These are phyloP conservation scores for Antennarius maculatus DNA, from an alignment of 2,797 vertebrate species.

Conservation along the genomic window DNA sequence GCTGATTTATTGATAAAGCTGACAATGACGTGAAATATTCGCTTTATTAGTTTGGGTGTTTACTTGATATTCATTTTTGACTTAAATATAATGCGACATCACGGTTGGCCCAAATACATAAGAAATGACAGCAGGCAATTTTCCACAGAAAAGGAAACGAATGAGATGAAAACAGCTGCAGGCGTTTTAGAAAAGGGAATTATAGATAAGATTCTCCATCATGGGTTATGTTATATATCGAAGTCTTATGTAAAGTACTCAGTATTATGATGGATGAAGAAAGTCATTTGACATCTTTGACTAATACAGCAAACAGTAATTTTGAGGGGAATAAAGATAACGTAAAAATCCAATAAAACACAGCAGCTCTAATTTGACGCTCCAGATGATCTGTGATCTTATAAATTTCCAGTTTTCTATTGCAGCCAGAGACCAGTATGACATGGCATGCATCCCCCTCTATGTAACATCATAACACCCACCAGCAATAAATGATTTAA, in stretches of 20 bases:
- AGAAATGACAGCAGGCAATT: not conserved
- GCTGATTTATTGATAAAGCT: slow-evolving; percentile 34
- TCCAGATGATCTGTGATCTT: not conserved
- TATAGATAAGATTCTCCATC: not conserved
- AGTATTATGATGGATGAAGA: too few species aligned
- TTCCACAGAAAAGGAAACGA: not conserved
- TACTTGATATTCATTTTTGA: slow-evolving; percentile 11
- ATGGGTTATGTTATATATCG: too few species aligned
- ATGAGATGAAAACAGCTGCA: too few species aligned
- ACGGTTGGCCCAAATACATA: not conserved
- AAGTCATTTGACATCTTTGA: too few species aligned
- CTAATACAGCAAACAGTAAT: too few species aligned
- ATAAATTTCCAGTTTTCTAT: not conserved
- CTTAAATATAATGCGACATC: not conserved
- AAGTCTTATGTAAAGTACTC: too few species aligned
- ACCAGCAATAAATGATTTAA: too few species aligned
- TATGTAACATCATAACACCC: too few species aligned
- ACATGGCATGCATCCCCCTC: too few species aligned
- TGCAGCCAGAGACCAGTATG: too few species aligned
- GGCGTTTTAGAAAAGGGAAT: not conserved
- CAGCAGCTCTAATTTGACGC: not conserved
- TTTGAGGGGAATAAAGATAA: too few species aligned
- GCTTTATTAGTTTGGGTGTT: slow-evolving; percentile 3
- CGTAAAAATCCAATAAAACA: not conserved
- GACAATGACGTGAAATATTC: slow-evolving; percentile 18